Evolutionary conservation across 2,888 invertebrate species (phyloP), one percentile per base, ranked within the genome.

Genomic region (Deroplatys truncata): DNA sequence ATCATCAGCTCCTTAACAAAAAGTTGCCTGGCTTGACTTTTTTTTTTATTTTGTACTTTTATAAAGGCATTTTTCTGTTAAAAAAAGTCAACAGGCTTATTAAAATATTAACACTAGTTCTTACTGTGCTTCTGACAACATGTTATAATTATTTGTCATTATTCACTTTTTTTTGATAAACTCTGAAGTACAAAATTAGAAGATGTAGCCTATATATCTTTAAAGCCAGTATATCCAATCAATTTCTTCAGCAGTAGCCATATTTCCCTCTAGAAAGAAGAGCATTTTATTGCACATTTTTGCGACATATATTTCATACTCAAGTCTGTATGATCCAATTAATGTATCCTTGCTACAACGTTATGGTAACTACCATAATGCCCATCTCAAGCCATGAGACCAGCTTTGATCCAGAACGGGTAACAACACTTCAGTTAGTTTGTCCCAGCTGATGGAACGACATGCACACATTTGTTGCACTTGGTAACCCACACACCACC

Each of bases 41-140:
- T 90, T 90, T 89, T 90, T 90, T 91, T 89, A 91, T 90, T 91
- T 91, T 91, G 91, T 91, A 91, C 91, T 91, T 91, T 90, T 90
- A 91, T 89, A 91, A 91, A 90, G 91, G 91, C 89, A 90, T 89
- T 86, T 89, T 90, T 89, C 90, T 90, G 89, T 82, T 87, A 90
- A 90, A 88, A 86, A 90, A 90, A 90, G 91, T 91, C 91, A 91
- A 91, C 90, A 91, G 89, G 89, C 88, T 88, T 90, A 91, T 91
- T 90, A 90, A 91, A 90, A 91, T 91, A 91, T 90, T 86, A 89
- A 85, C 89, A 86, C 88, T 83, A 89, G 56, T 82, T 88, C 56
- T 90, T 90, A 89, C 90, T 89, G 89, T 89, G 89, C 87, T 82
- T 89, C 56, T 86, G 88, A 86, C 84, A 88, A 84, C 35, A 89